Evolutionary conservation across 2,888 invertebrate genomes (phyloP), one percentile per base, ranked within the genome.

Genomic region (Dysmachus trigonus): DNA sequence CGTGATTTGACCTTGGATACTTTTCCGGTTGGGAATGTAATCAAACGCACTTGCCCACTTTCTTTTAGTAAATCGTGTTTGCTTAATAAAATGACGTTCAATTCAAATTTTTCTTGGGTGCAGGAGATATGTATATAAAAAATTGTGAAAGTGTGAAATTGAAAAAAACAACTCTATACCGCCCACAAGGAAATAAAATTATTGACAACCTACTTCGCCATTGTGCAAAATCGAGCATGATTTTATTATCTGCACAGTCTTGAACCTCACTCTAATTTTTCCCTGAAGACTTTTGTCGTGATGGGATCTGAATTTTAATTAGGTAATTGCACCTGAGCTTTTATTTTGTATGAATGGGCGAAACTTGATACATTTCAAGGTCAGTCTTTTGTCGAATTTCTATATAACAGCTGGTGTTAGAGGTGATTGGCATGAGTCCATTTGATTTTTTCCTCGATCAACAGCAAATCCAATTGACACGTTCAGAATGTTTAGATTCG

Each of bases 401-500:
- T 33, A 73, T 73, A 73, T 33, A 73, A 73, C 3, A 31, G 33
- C 73, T 31, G 31, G n/a, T 15, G 18, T 2, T 73, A 33, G 31
- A 33, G 33, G 6, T 33, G 18, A n/a, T 33, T 27, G 33, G 18
- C 30, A 81, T 62, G 22, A 62, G 27, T 62, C 27, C 13, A 62
- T 27, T 62, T 22, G 8, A 10, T 22, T 62, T 22, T 62, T 62
- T 7, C 2, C 22, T 10, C 10, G 22, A 18, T 22, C 62, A 62
- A 7, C n/a, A 62, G 7, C 22, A 27, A 22, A 18, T 3, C 62
- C 27, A 8, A 18, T 10, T 22, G 22, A 62, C 22, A 62, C 18
- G 18, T 62, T 13, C 15, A 84, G 41, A 74, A 87, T 85, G 84
- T 82, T 86, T 47, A 88, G 87, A 87, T 85, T 81, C 81, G 86